A percentile compares a stretch with the other conserved stretches of the same genome.
Evolutionary conservation across 2,797 vertebrate genomes (phyloP).

Genomic region (Trachurus trachurus): DNA sequence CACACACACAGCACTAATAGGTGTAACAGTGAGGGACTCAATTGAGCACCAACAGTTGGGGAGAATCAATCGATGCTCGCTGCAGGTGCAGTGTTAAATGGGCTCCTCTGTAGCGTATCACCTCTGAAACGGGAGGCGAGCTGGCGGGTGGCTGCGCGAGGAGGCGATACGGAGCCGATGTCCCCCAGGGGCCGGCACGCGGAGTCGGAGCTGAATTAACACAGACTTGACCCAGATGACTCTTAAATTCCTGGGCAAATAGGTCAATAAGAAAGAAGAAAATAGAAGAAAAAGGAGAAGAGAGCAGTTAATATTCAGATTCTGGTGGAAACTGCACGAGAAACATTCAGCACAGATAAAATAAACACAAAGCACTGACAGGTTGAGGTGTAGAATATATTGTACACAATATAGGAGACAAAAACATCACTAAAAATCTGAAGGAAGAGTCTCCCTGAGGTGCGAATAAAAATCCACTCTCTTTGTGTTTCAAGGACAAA

Average conservation of each 20-base stretch:
- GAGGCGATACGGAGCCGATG: constrained; percentile 46
- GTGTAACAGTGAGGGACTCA: constrained; percentile 54
- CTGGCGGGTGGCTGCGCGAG: constrained; percentile 45
- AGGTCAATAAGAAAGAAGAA: constrained; percentile 38
- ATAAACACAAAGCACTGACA: background rate
- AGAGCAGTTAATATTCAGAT: constrained; percentile 10
- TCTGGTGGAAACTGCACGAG: background rate
- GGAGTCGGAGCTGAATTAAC: constrained; percentile 43
- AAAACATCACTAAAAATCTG: background rate
- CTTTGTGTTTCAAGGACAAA: background rate
- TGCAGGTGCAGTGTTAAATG: constrained; percentile 76
- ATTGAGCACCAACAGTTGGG: constrained; percentile 64
- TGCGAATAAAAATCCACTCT: background rate
- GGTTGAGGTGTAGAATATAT: background rate
- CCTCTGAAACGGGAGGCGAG: constrained; percentile 58
- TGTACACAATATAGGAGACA: background rate
- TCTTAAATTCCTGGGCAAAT: constrained; percentile 11
- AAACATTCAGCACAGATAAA: background rate
- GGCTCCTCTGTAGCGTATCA: constrained; percentile 54
- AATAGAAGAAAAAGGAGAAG: constrained; percentile 8
- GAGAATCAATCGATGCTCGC: constrained; percentile 70
- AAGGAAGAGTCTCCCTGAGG: background rate
- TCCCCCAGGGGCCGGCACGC: constrained; percentile 32
- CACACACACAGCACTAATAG: constrained; percentile 50
- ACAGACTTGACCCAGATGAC: constrained; percentile 46